A percentile compares a stretch with the other conserved stretches of the same genome.
These are phyloP conservation scores for Drosophila burlai DNA, from an alignment of 1,140 invertebrate genomes.

Conservation along the genomic window DNA sequence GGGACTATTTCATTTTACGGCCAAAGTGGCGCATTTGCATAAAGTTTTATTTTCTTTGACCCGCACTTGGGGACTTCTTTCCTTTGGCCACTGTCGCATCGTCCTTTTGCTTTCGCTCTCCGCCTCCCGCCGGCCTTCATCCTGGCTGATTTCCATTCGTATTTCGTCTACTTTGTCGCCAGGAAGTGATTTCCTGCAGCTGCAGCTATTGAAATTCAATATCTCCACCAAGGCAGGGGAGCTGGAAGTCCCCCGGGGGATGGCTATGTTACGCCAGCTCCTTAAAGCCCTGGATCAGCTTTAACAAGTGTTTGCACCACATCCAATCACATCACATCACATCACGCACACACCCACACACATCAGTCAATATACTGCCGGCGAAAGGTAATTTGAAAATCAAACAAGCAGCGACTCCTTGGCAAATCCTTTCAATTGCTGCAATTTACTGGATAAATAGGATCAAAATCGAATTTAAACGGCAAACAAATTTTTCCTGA, in stretches of 20 bases:
- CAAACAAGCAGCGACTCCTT: slow-evolving; percentile 63
- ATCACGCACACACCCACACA: slow-evolving; percentile 11
- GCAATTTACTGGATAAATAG: slow-evolving; percentile 84
- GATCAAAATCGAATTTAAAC: slow-evolving; percentile 85
- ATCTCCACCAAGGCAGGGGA: slow-evolving; percentile 34
- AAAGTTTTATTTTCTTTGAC: slow-evolving; percentile 83
- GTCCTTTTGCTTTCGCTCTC: slow-evolving; percentile 14
- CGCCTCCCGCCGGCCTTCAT: background rate
- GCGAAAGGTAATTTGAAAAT: slow-evolving; percentile 79
- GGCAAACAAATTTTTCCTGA: slow-evolving; percentile 83
- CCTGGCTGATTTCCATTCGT: slow-evolving; percentile 46
- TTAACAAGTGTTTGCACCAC: slow-evolving; percentile 68
- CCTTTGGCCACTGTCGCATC: slow-evolving; percentile 27
- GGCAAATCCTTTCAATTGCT: slow-evolving; percentile 84
- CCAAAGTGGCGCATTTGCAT: slow-evolving; percentile 81
- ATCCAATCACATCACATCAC: slow-evolving; percentile 5
- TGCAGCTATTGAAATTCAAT: slow-evolving; percentile 79
- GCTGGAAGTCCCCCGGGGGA: slow-evolving; percentile 2
- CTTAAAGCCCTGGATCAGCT: slow-evolving; percentile 61
- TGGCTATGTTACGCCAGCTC: background rate
- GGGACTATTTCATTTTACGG: slow-evolving; percentile 82
- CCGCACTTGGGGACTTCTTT: slow-evolving; percentile 74
- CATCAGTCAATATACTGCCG: slow-evolving; percentile 43
- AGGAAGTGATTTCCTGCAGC: slow-evolving; percentile 73
- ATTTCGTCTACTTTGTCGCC: slow-evolving; percentile 61